Evolutionary conservation across 2,797 vertebrate genomes (phyloP), one percentile per base, ranked within the genome.

Genomic region (Oryzias sinensis): DNA sequence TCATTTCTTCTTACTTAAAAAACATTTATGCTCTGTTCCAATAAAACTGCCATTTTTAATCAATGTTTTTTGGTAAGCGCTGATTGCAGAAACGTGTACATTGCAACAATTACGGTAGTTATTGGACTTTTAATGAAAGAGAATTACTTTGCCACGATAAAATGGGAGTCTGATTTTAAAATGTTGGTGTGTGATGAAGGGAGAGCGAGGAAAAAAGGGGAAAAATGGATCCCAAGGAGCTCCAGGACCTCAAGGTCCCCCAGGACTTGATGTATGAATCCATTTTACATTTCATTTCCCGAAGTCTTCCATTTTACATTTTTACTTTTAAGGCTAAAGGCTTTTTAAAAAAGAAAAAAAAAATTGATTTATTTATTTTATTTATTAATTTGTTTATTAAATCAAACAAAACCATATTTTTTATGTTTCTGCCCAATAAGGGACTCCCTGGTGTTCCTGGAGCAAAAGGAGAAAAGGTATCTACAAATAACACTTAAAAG

Each of bases 121-220:
- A 2, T 33, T 33, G 29, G 29, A 33, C 29, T 33, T 13, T 37
- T 37, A 11, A 11, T 37, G 33, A 37, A 2, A 37, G 33, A 37
- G 9, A 11, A 37, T 9, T 3, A 37, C 33, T 37, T 37, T 37
- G 8, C 27, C 27, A 27, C 1, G 7, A 27, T 27, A 9, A 37
- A 37, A 37, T 37, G 33, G 9, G 5, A 3, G 33, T 11, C 9
- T 37, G 44, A 2, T 40, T 1, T 18, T 11, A 18, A 50, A 43
- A 25, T 4, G 41, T 41, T 49, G 52, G 14, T 56, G 7, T 65
- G 18, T 55, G 6, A 5, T 72, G 29, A 72, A 97, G 95, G 95
- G 94, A 0, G 92, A 93, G 0, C 83, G 87, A 11, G 94, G 95
- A 1, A 94, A 86, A 82, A 91, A 91, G 70, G 95, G 95, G 4